A percentile compares a stretch with the other conserved stretches of the same genome.
Conservation (phyloP, 2,113 vertebrate species). For the Rynchops niger region DNA sequence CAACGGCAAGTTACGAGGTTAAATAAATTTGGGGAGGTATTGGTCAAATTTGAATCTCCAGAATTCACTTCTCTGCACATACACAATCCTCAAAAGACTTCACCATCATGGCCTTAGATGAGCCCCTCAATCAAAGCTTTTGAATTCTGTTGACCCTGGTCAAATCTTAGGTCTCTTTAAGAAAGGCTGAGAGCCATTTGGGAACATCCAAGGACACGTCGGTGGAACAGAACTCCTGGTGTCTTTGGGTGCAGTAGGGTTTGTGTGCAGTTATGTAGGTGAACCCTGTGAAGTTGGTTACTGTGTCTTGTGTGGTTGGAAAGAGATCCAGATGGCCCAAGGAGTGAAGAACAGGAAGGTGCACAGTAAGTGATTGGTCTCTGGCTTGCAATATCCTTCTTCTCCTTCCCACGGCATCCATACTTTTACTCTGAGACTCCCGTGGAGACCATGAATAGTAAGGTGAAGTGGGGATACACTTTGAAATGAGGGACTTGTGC, state of each 20-base stretch:
- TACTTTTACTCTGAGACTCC: neutral
- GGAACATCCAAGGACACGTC: neutral
- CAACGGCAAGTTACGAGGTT: neutral
- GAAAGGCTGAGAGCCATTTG: neutral
- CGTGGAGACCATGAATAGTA: neutral
- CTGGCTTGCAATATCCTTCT: neutral
- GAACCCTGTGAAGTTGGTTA: neutral
- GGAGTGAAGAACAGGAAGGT: neutral
- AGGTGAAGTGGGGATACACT: neutral
- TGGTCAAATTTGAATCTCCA: neutral
- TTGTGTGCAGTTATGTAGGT: neutral
- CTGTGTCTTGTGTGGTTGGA: neutral
- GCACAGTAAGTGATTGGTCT: neutral
- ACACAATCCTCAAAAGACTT: neutral
- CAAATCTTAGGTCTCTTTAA: neutral
- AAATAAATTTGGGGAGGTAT: neutral
- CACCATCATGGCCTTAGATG: no score
- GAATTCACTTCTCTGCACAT: neutral
- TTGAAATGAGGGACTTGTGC: neutral
- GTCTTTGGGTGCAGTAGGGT: neutral
- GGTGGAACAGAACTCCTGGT: neutral
- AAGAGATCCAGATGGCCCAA: neutral
- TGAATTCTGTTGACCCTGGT: neutral
- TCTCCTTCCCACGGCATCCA: neutral
- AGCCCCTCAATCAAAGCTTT: neutral